Evolutionary conservation across 2,797 vertebrate genomes (phyloP).

Genomic region (Moxostoma hubbsi): DNA sequence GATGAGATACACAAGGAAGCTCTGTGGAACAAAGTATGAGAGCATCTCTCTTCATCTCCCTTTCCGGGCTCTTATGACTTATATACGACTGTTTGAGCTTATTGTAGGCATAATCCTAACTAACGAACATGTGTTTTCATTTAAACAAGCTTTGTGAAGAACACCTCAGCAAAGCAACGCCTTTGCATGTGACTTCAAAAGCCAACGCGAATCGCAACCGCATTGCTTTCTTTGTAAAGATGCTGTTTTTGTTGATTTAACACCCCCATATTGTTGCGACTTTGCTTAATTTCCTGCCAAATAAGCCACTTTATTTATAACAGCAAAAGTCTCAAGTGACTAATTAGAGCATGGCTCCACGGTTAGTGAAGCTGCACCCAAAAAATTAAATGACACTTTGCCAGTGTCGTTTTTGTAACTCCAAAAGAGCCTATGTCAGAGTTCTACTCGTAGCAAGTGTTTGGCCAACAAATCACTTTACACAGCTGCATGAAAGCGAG

Average conservation of each 20-base stretch:
- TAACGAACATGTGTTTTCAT: constrained; percentile 45
- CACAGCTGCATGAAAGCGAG: constrained; percentile 68
- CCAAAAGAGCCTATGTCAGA: constrained; percentile 60
- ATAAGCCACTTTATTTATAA: constrained; percentile 72
- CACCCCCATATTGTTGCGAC: constrained; percentile 61
- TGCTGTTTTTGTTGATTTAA: constrained; percentile 62
- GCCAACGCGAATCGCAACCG: constrained; percentile 57
- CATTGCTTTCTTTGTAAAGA: constrained; percentile 54
- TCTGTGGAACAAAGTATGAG: constrained; percentile 34
- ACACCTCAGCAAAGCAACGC: constrained; percentile 26
- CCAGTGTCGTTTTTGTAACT: constrained; percentile 61
- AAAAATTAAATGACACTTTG: constrained; percentile 67
- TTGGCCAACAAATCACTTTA: constrained; percentile 72
- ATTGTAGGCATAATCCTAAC: constrained; percentile 20
- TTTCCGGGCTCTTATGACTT: constrained; percentile 39
- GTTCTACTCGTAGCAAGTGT: constrained; percentile 63
- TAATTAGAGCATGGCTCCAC: constrained; percentile 68
- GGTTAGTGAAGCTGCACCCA: constrained; percentile 66
- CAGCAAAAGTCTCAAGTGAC: constrained; percentile 68
- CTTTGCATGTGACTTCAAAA: constrained; percentile 42
- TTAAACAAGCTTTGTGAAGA: constrained; percentile 31
- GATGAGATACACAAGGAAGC: constrained; percentile 37
- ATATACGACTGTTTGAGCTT: constrained; percentile 40
- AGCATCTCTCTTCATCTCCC: constrained; percentile 49
- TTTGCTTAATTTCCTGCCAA: constrained; percentile 70